Percentiles rank a stretch among this genome's conserved stretches.
These are phyloP conservation scores for Cladopsammia gracilis DNA, from an alignment of 64 coral and sea anemone genomes.

Conservation along the genomic window DNA sequence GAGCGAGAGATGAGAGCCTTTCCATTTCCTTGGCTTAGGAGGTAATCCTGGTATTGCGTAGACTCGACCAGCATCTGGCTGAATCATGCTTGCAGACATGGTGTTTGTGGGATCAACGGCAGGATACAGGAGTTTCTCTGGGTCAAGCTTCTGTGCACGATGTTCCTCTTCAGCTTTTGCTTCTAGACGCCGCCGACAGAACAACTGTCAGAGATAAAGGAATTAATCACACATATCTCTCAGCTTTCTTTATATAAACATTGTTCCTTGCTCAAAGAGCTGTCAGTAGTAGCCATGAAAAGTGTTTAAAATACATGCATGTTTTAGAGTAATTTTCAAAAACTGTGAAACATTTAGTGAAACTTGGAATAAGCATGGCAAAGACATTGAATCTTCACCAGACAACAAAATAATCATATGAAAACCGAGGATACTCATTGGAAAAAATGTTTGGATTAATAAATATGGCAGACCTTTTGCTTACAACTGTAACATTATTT, in stretches of 20 bases:
- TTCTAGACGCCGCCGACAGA: slow-evolving; percentile 77
- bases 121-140: slow-evolving; percentile 81
- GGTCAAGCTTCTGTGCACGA: slow-evolving; percentile 53
- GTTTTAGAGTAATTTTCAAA: too few species aligned
- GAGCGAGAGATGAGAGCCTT: slow-evolving; percentile 85
- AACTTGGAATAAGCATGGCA: too few species aligned
- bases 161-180: slow-evolving; percentile 76
- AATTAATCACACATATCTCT: neutral
- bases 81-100: slow-evolving; percentile 91
- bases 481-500: too few species aligned
- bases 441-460: too few species aligned
- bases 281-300: too few species aligned
- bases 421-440: too few species aligned
- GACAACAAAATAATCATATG: too few species aligned
- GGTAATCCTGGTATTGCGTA: slow-evolving; percentile 80
- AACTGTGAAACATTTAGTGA: too few species aligned
- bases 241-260: neutral
- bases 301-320: too few species aligned
- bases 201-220: slow-evolving; percentile 49
- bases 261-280: too few species aligned
- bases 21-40: slow-evolving; percentile 81
- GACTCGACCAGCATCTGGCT: slow-evolving; percentile 72
- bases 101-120: slow-evolving; percentile 77
- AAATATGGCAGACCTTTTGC: too few species aligned
- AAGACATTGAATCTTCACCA: too few species aligned